phyloP scores from a whole-genome alignment of 1,140 invertebrate species.

The Eubasilissa regina region DNA sequence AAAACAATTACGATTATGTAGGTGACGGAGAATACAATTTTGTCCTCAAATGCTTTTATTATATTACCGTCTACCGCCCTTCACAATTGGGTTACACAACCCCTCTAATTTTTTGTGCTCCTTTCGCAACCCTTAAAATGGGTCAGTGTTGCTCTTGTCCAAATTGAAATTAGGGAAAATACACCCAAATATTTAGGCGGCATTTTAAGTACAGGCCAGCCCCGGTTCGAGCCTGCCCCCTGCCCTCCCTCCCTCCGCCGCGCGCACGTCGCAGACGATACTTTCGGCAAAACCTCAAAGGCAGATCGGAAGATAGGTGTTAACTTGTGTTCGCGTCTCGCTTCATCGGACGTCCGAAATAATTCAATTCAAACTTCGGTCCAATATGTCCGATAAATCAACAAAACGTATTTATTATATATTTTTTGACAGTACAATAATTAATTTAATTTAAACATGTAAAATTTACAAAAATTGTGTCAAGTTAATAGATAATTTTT shows the following conservation, averaged over 20 bases:
- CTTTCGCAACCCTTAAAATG: constrained; percentile 19
- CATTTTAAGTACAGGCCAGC: constrained; percentile 46
- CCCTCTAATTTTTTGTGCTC: neutral
- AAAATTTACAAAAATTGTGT: too few species aligned
- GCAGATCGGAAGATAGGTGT: neutral
- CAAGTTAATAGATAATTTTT: too few species aligned
- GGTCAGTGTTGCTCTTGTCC: constrained; percentile 27
- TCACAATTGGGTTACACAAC: too few species aligned
- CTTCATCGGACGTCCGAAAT: neutral
- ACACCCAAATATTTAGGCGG: constrained; percentile 46
- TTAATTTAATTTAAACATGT: too few species aligned
- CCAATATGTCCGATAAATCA: too few species aligned
- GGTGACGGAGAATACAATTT: too few species aligned
- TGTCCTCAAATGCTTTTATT: too few species aligned
- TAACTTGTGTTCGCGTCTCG: neutral
- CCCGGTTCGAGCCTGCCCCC: neutral
- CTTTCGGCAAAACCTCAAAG: constrained; percentile 18
- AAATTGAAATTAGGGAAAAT: constrained; percentile 55
- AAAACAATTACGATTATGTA: too few species aligned
- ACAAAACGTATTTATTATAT: too few species aligned
- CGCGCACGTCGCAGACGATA: neutral
- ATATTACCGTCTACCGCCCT: too few species aligned
- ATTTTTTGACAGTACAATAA: too few species aligned
- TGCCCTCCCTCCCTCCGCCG: neutral
- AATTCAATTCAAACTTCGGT: neutral